Conservation (phyloP, 2,113 vertebrate species). For the Archilochus colubris region DNA sequence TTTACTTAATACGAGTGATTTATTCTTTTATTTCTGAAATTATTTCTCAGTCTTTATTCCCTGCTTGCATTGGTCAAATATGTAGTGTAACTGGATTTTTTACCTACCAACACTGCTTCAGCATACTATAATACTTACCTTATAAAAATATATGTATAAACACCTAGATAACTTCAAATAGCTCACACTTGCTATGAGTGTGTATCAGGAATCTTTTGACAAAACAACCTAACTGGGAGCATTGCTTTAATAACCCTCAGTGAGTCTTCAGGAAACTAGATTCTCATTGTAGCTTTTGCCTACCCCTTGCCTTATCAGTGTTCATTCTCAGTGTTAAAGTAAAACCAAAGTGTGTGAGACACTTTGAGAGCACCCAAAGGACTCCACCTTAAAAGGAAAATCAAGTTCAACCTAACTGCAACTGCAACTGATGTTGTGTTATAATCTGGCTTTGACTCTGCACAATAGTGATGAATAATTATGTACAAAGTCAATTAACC, state of each 20-base stretch:
- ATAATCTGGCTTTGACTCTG: background rate
- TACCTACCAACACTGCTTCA: background rate
- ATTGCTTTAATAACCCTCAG: background rate
- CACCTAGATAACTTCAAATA: background rate
- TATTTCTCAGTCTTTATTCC: background rate
- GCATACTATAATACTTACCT: background rate
- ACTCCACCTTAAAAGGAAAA: background rate
- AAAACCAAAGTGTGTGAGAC: fast-evolving
- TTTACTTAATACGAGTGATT: background rate
- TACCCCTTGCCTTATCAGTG: fast-evolving
- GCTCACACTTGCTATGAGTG: background rate
- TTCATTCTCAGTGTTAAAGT: background rate
- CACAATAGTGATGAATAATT: background rate
- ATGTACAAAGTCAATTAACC: background rate
- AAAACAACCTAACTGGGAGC: background rate
- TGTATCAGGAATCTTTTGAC: background rate
- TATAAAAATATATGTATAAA: background rate
- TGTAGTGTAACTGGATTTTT: fast-evolving
- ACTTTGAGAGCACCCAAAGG: background rate
- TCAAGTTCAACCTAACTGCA: background rate
- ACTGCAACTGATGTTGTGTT: background rate
- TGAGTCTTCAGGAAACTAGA: background rate
- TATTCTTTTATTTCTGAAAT: background rate
- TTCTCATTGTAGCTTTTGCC: background rate
- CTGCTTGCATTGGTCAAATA: background rate